phyloP scores from a whole-genome alignment of 2,113 vertebrate genomes.

The Salvelinus sp. region DNA sequence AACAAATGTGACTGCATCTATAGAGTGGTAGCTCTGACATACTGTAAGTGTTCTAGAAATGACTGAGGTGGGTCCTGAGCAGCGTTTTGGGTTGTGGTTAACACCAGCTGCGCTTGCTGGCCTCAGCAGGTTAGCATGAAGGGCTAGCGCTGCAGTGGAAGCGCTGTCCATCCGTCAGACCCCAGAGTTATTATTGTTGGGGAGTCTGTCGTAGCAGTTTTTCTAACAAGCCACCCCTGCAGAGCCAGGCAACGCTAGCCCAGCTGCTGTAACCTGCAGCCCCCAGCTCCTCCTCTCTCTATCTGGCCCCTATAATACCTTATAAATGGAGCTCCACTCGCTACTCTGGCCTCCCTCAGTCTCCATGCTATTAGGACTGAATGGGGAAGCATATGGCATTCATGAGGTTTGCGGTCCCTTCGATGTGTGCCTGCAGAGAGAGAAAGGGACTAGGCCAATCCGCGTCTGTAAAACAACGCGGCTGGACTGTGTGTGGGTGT shows the following conservation, averaged over 20 bases:
- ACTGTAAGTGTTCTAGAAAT: no score
- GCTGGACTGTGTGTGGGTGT: constrained; percentile 7
- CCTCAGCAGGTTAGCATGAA: constrained; percentile 65
- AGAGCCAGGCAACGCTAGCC: constrained; percentile 57
- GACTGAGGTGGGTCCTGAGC: constrained; percentile 11
- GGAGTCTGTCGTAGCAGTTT: constrained; percentile 41
- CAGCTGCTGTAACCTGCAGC: constrained; percentile 52
- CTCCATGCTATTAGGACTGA: constrained; percentile 65
- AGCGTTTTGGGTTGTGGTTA: constrained; percentile 66
- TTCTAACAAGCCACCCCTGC: constrained; percentile 63
- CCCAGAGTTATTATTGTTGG: constrained; percentile 66
- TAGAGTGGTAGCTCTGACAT: no score
- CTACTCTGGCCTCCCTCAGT: constrained; percentile 58
- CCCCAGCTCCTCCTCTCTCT: constrained; percentile 15
- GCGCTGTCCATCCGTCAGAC: constrained; percentile 53
- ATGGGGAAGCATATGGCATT: constrained; percentile 43
- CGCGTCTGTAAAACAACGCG: background rate
- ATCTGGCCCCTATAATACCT: constrained; percentile 54
- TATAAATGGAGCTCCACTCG: constrained; percentile 52
- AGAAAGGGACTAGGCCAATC: background rate
- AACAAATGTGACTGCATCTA: background rate
- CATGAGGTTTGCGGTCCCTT: constrained; percentile 4
- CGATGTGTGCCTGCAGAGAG: constrained; percentile 4
- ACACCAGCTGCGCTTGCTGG: constrained; percentile 61
- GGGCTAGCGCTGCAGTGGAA: constrained; percentile 53